Conservation (phyloP, 2,888 invertebrate species). For the Bellardia bayeri region DNA sequence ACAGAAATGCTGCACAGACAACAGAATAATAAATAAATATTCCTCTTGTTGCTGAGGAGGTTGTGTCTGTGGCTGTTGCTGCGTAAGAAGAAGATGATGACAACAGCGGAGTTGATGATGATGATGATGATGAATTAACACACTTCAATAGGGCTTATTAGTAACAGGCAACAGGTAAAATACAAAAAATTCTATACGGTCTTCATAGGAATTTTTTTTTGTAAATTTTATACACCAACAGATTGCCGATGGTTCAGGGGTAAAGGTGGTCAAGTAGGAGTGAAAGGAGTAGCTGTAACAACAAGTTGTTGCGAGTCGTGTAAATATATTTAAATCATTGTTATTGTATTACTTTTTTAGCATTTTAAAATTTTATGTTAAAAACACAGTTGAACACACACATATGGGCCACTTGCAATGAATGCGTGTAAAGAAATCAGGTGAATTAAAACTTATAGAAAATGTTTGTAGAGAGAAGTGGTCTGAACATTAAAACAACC, state of each 20-base stretch:
- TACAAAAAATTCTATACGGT: constrained; percentile 39
- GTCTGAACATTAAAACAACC: constrained; percentile 4
- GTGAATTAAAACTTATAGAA: constrained; percentile 27
- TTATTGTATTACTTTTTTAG: constrained; percentile 15
- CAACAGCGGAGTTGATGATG: constrained; percentile 41
- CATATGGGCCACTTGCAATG: background rate
- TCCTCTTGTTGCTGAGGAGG: constrained; percentile 4
- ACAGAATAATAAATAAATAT: constrained; percentile 51
- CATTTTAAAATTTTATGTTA: constrained; percentile 26
- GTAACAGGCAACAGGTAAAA: constrained; percentile 12
- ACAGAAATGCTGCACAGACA: constrained; percentile 49
- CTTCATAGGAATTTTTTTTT: constrained; percentile 15
- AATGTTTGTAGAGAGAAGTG: constrained; percentile 16
- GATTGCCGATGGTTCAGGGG: background rate
- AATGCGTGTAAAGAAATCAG: constrained; percentile 48
- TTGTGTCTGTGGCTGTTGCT: background rate
- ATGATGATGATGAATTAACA: constrained; percentile 70
- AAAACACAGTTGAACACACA: background rate
- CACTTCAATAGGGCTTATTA: constrained; percentile 68
- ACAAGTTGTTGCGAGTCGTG: constrained; percentile 2
- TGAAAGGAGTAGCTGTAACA: background rate
- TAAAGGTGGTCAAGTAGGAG: background rate
- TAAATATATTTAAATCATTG: constrained; percentile 33
- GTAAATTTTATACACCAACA: constrained; percentile 2
- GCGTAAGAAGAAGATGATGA: constrained; percentile 53